Evolutionary conservation across 2,888 invertebrate species (phyloP).

Genomic region (Microctonus brassicae): DNA sequence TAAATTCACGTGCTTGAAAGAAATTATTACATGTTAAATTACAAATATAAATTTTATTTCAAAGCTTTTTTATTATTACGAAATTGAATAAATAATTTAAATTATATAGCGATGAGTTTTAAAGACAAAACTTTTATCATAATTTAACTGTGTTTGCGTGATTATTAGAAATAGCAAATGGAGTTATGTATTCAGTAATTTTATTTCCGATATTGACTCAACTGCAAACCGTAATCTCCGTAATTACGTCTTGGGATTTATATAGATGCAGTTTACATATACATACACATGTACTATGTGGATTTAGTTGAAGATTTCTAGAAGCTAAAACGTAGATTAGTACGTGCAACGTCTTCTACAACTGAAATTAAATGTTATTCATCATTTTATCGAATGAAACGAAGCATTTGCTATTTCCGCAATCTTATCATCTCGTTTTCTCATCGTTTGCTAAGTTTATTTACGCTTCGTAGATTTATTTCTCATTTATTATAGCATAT

Average conservation of each 20-base stretch:
- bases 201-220: neutral
- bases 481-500: neutral
- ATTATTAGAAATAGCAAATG: too few relatives aligned
- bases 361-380: neutral
- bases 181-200: neutral
- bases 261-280: neutral
- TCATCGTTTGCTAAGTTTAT: neutral
- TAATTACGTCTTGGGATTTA: conserved; percentile 21
- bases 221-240: conserved; percentile 14
- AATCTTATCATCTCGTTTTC: neutral
- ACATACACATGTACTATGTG: too few relatives aligned
- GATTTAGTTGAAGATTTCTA: neutral
- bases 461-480: neutral
- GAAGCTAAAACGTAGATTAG: neutral
- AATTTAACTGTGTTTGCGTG: too few relatives aligned
- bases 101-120: neutral
- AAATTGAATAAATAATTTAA: neutral
- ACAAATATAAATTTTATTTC: too few relatives aligned
- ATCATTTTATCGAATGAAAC: neutral
- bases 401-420: neutral
- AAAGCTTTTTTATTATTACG: too few relatives aligned
- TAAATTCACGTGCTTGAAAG: conserved; percentile 33
- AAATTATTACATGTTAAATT: too few relatives aligned
- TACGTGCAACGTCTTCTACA: neutral
- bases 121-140: neutral